Evolutionary conservation across 2,797 vertebrate species (phyloP), one percentile per base, ranked within the genome.

Genomic region (Myiothlypis coronata): DNA sequence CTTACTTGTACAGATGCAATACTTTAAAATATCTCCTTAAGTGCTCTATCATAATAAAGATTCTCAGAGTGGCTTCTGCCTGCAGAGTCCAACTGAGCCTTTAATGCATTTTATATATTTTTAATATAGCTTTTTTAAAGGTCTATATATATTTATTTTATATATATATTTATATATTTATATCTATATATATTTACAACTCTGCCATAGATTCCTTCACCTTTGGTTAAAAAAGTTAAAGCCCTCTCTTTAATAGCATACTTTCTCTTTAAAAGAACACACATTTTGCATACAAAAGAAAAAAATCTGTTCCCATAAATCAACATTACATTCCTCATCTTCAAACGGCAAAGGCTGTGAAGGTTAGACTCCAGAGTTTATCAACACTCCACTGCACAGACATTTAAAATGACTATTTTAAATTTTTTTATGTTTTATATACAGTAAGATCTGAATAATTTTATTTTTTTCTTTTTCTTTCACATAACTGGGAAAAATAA

Each of bases 1-100:
- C 98, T 99, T 98, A 98, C 98, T 99, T 98, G 98, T 98, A 99
- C 98, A 98, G 98, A 99, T 98, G 98, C 98, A 98, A 98, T 99
- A 99, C 98, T 98, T 98, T 98, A 98, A 99, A 99, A 99, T 99
- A 98, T 98, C 98, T 98, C 97, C 96, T 98, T 98, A 98, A 98
- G 98, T 98, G 98, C 98, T 98, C 97, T 98, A 98, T 98, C 97
- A 97, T 98, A 98, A 98, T 98, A 98, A 98, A 98, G 98, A 97
- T 98, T 98, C 98, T 98, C 98, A 97, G 98, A 98, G 98, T 98
- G 98, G 98, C 98, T 97, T 99, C 99, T 98, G 99, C 99, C 99
- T 97, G 99, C 99, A 99, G 99, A 99, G 98, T 98, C 98, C 98
- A 98, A 98, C 98, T 97, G 98, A 98, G 98, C 98, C 98, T 97